Evolutionary conservation across 2,888 invertebrate species (phyloP).

Genomic region (Drosophila prolongata): DNA sequence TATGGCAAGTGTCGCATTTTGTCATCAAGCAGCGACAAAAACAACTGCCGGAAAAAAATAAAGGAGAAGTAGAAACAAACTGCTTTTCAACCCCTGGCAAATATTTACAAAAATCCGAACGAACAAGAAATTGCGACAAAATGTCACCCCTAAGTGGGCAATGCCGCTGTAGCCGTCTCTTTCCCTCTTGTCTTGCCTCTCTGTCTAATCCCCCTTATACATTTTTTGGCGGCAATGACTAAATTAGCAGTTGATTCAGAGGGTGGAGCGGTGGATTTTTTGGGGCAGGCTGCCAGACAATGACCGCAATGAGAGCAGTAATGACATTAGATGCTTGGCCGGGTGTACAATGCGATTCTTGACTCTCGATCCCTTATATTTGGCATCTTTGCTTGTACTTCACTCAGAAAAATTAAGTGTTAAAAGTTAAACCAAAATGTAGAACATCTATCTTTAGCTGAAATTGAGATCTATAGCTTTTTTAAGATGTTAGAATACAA

Average conservation of each 20-base stretch:
- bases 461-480: too few species aligned
- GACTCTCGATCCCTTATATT: slow-evolving; percentile 11
- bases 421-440: too few species aligned
- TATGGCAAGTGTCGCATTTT: slow-evolving; percentile 81
- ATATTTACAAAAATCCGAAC: slow-evolving; percentile 68
- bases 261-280: background rate
- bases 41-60: slow-evolving; percentile 59
- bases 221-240: slow-evolving; percentile 63
- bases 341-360: slow-evolving; percentile 19
- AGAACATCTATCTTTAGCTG: too few species aligned
- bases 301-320: slow-evolving; percentile 76
- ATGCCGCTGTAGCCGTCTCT: slow-evolving; percentile 1
- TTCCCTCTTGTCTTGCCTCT: background rate
- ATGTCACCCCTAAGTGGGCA: slow-evolving; percentile 57
- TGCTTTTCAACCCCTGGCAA: slow-evolving; percentile 43
- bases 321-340: slow-evolving; percentile 63
- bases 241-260: slow-evolving; percentile 72
- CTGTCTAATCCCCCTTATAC: slow-evolving; percentile 1
- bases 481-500: too few species aligned
- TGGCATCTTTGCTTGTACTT: background rate
- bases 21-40: slow-evolving; percentile 72
- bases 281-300: slow-evolving; percentile 37
- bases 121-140: slow-evolving; percentile 31
- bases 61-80: slow-evolving; percentile 16
- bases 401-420: background rate